Evolutionary conservation across 2,113 vertebrate species (phyloP).

Genomic region (Grus americana): DNA sequence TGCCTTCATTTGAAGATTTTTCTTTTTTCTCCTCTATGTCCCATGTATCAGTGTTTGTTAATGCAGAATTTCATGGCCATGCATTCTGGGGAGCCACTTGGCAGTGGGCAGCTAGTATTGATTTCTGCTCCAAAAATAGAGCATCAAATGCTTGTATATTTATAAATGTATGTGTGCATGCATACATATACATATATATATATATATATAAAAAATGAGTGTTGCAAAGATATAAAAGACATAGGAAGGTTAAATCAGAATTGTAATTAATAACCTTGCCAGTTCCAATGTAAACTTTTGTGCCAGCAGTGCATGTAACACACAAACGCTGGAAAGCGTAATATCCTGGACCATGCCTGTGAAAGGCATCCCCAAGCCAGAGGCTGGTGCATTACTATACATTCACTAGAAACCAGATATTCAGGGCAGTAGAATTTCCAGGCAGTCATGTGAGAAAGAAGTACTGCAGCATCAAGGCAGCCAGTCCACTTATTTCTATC

Average conservation of each 20-base stretch:
- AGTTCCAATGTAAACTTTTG: not conserved
- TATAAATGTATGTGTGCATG: not conserved
- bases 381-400: not conserved
- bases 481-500: conserved; percentile 3
- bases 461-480: not conserved
- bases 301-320: not conserved
- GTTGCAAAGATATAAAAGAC: not conserved
- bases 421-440: conserved; percentile 37
- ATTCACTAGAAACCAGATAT: conserved; percentile 12
- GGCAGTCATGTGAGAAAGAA: conserved; percentile 3
- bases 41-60: not conserved
- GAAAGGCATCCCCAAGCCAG: not conserved
- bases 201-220: not conserved
- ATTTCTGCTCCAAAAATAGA: conserved; percentile 50
- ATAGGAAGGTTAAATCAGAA: not conserved
- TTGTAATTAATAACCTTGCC: not conserved
- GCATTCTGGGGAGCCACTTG: not conserved
- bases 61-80: not conserved
- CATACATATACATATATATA: not conserved
- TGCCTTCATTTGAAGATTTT: not conserved
- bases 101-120: not conserved
- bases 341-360: not conserved
- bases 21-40: not conserved
- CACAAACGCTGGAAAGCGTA: not conserved
- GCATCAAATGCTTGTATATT: not conserved